These are phyloP conservation scores for Drosophila quadrilineata DNA, from an alignment of 1,140 invertebrate genomes.

Conservation along the genomic window DNA sequence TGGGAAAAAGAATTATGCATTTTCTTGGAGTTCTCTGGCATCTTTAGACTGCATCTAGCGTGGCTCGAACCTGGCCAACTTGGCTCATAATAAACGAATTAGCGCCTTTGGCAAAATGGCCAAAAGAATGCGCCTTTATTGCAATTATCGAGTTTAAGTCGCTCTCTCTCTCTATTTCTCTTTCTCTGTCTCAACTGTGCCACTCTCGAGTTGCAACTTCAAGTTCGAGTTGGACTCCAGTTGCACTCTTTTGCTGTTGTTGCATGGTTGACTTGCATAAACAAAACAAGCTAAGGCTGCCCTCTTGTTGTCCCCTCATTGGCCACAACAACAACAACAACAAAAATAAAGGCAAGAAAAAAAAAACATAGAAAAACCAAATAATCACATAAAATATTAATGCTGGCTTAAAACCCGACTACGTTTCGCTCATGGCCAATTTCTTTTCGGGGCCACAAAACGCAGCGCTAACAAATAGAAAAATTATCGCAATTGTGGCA, in stretches of 20 bases:
- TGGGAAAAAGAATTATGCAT: too few species aligned
- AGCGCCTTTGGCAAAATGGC: conserved; percentile 74
- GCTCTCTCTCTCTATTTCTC: too few species aligned
- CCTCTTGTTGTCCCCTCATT: conserved; percentile 30
- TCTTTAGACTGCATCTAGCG: conserved; percentile 53
- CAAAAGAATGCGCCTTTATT: conserved; percentile 76
- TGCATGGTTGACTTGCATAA: conserved; percentile 66
- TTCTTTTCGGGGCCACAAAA: conserved; percentile 72
- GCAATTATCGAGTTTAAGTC: conserved; percentile 78
- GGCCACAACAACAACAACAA: too few species aligned
- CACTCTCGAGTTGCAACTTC: conserved; percentile 8
- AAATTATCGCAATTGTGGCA: conserved; percentile 80
- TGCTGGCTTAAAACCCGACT: conserved; percentile 52
- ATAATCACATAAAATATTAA: conserved; percentile 79
- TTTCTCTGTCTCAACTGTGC: neutral
- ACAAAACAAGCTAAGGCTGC: conserved; percentile 43
- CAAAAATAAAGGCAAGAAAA: too few species aligned
- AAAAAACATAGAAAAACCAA: too few species aligned
- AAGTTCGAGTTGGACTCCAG: conserved; percentile 1
- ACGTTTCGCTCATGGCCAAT: conserved; percentile 69
- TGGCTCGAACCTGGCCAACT: neutral
- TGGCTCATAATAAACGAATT: conserved; percentile 76
- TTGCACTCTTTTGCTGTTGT: conserved; percentile 11
- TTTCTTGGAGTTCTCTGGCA: conserved; percentile 57
- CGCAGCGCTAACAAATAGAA: conserved; percentile 78